Percentiles rank a stretch among this genome's conserved stretches.
Conservation (phyloP, 1,140 invertebrate genomes). For the Neuroterus valhalla region DNA sequence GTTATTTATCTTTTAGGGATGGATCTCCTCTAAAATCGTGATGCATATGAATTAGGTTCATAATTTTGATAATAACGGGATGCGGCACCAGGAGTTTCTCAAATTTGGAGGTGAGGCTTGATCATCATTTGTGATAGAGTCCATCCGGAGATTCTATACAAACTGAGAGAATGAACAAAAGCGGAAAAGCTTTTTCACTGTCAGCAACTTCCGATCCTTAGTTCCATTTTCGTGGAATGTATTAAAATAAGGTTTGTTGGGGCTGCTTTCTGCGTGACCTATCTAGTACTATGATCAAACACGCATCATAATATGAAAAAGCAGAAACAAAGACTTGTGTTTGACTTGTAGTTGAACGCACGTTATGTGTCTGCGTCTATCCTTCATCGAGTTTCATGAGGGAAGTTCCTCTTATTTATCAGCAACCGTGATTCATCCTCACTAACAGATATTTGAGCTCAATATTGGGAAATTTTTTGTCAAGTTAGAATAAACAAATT, state of each 20-base stretch:
- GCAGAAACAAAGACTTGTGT: conserved; percentile 8
- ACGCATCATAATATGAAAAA: conserved; percentile 23
- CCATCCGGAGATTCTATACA: too few relatives aligned
- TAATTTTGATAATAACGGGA: too few relatives aligned
- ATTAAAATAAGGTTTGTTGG: conserved; percentile 38
- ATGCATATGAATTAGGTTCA: too few relatives aligned
- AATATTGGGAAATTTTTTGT: background rate
- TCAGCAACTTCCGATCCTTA: background rate
- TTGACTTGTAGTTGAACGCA: conserved; percentile 31
- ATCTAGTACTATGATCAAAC: conserved; percentile 27
- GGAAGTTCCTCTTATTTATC: background rate
- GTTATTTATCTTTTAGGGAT: too few relatives aligned
- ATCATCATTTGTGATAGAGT: too few relatives aligned
- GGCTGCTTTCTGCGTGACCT: conserved; percentile 37
- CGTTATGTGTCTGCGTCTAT: conserved; percentile 1
- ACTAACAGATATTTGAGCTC: background rate
- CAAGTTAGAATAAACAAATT: too few relatives aligned
- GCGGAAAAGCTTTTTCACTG: background rate
- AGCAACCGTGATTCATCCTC: background rate
- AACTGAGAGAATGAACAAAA: too few relatives aligned
- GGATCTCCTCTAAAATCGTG: too few relatives aligned
- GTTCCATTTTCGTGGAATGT: conserved; percentile 36
- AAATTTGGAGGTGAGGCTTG: too few relatives aligned
- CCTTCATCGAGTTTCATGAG: background rate
- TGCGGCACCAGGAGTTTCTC: too few relatives aligned